Percentiles rank a stretch among this genome's conserved stretches.
Evolutionary conservation across 1,140 invertebrate species (phyloP).

Genomic region (honey bee (Apis mellifera)): DNA sequence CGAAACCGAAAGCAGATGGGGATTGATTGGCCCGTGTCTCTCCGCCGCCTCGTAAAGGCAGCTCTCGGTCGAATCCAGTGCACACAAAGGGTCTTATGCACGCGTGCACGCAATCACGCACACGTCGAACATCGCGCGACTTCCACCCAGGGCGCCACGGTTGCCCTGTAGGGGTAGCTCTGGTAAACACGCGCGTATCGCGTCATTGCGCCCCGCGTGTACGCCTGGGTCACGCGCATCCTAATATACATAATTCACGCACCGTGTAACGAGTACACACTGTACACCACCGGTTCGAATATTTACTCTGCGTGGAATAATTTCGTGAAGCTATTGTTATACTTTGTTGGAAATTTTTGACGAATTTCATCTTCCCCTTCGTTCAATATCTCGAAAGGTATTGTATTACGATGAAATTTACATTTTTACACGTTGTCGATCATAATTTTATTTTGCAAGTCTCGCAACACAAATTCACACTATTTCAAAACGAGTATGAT

Average conservation of each 20-base stretch:
- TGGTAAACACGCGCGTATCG: conserved; percentile 11
- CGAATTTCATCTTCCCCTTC: no score
- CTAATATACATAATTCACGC: not conserved
- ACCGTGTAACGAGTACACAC: no score
- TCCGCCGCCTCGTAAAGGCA: conserved; percentile 37
- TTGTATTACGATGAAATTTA: no score
- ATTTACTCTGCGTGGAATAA: not conserved
- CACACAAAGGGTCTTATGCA: conserved; percentile 49
- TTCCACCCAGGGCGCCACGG: not conserved
- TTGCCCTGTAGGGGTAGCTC: no score
- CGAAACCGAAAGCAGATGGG: conserved; percentile 62
- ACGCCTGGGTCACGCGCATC: not conserved
- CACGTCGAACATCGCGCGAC: conserved; percentile 10
- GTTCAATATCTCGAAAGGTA: no score
- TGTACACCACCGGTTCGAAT: not conserved
- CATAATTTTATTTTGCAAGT: no score
- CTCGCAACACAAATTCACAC: no score
- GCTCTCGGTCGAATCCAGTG: conserved; percentile 19
- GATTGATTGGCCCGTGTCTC: conserved; percentile 67
- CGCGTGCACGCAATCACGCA: conserved; percentile 34
- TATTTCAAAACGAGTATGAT: no score
- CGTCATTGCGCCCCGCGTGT: not conserved
- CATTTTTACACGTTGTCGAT: no score
- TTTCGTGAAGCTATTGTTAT: no score
- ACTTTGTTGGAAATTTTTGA: no score